Evolutionary conservation across 2,113 vertebrate species (phyloP).

Genomic region (Callipepla californica): DNA sequence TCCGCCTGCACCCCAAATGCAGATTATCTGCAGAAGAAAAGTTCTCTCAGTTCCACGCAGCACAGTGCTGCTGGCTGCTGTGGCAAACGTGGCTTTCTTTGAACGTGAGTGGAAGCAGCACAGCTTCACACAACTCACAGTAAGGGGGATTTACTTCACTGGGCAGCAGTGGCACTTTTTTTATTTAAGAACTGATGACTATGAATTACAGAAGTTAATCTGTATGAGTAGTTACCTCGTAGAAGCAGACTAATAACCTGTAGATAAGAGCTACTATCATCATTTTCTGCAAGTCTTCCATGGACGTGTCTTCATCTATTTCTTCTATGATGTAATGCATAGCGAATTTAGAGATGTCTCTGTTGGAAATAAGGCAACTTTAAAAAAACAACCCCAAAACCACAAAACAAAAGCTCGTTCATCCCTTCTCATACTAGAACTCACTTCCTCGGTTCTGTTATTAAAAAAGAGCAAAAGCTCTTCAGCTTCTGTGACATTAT

Average conservation of each 20-base stretch:
- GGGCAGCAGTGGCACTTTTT: neutral
- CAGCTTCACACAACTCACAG: neutral
- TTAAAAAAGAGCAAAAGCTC: neutral
- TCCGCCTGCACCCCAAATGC: slow-evolving; percentile 95
- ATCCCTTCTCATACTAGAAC: neutral
- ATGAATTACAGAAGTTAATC: neutral
- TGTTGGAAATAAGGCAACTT: slow-evolving; percentile 70
- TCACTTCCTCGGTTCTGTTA: neutral
- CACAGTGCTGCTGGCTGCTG: accelerated
- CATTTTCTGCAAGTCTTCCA: slow-evolving; percentile 98
- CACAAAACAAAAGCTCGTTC: neutral
- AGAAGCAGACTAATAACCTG: slow-evolving; percentile 93
- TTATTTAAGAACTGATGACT: neutral
- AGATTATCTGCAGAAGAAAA: slow-evolving; percentile 86
- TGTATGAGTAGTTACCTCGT: slow-evolving; percentile 85
- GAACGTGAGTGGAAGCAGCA: neutral
- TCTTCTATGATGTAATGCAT: slow-evolving; percentile 98
- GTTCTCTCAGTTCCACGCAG: neutral
- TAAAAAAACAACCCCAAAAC: neutral
- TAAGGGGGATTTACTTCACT: neutral
- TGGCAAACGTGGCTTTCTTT: neutral
- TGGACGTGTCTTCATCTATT: slow-evolving; percentile 95
- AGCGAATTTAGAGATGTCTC: slow-evolving; percentile 94
- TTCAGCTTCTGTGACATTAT: neutral
- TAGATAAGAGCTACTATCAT: slow-evolving; percentile 95